Conservation (phyloP, 2,888 invertebrate species). For the Conchocele bisecta region DNA sequence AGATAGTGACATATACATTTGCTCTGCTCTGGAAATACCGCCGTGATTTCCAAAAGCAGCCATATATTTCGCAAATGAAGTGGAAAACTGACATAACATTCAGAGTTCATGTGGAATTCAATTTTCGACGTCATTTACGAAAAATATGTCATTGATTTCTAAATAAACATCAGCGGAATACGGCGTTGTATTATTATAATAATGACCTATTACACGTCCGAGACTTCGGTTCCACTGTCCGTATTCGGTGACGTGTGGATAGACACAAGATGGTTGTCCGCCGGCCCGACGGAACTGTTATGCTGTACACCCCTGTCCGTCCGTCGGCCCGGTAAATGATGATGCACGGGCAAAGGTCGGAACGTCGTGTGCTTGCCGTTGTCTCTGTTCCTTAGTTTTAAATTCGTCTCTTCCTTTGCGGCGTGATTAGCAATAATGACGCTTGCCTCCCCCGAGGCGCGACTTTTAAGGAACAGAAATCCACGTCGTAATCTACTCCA, state of each 20-base stretch:
- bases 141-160: too few relatives aligned
- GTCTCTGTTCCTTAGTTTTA: conserved; percentile 45
- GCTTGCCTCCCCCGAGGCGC: conserved; percentile 51
- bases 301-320: not conserved
- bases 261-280: not conserved
- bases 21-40: too few relatives aligned
- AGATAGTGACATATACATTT: too few relatives aligned
- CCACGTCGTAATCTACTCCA: conserved; percentile 30
- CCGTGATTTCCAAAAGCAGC: too few relatives aligned
- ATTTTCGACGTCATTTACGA: too few relatives aligned
- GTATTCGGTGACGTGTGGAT: not conserved
- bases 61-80: too few relatives aligned
- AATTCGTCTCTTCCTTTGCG: conserved; percentile 54
- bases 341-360: not conserved
- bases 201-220: conserved; percentile 5
- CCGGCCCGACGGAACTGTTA: conserved; percentile 1
- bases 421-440: conserved; percentile 61
- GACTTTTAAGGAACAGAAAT: conserved; percentile 30
- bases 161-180: too few relatives aligned
- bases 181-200: too few relatives aligned
- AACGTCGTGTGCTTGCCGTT: conserved; percentile 11
- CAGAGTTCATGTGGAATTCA: too few relatives aligned
- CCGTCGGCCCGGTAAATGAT: not conserved
- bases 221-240: not conserved
- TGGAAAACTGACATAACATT: too few relatives aligned